Evolutionary conservation across 92 coral and sea anemone species (phyloP), one percentile per base, ranked within the genome.

Genomic region (Bergia puertoricense): DNA sequence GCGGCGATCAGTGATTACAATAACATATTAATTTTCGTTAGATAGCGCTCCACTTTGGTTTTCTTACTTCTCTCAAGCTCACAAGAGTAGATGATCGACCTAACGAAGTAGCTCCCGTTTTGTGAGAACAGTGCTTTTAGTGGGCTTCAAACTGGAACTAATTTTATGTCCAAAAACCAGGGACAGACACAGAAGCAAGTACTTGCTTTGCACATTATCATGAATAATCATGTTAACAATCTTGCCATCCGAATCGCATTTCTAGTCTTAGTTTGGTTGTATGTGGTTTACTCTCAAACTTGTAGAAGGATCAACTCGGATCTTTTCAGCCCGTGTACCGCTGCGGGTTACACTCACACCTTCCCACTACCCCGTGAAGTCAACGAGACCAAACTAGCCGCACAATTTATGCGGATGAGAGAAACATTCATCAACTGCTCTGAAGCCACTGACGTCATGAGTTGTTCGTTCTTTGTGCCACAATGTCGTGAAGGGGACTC

Each of bases 371-470:
- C 76, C 40, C 5, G 15, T n/a, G 76, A 72, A 72, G 40, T n/a
- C 11, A 71, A 71, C 43, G 76, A 71, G 39, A 71, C 76, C 2
- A n/a, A 15, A 14, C 41, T 72, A 9, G 76, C 76, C 11, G 39
- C 39, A 72, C 76, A 72, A 39, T 72, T 72, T 9, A 72, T 1
- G 39, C 0, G 15, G 39, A 72, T 72, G 76, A 30, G 39, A 23
- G 41, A 72, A 37, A 72, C 76, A 72, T 72, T 72, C 15, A 37
- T 11, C 76, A 36, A 36, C 76, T 72, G 76, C 76, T 72, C 76
- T 14, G 6, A 37, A 72, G 76, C 76, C 76, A 72, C 76, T 37
- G 76, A 72, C 39, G 76, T 72, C 39, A 72, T 72, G 76, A 72
- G 37, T 6, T 72, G 76, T 72, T 72, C 76, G 76, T 72, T 72